A percentile compares a stretch with the other conserved stretches of the same genome.
Evolutionary conservation across 2,113 vertebrate species (phyloP).

Genomic region (Serilophus lunatus): DNA sequence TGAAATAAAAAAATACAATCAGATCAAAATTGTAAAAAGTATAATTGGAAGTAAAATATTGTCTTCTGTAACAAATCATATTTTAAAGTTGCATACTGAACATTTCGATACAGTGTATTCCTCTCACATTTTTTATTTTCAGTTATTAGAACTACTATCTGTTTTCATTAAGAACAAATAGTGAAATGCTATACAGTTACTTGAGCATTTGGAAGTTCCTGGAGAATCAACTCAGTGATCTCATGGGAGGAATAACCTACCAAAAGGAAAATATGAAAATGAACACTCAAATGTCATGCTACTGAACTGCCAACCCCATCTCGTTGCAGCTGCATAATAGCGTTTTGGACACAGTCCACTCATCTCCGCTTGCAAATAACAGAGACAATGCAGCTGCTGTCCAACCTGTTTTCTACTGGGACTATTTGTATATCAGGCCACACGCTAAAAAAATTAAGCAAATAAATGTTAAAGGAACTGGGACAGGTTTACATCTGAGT

Average conservation of each 20-base stretch:
- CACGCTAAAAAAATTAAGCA: neutral
- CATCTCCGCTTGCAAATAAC: neutral
- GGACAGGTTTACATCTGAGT: neutral
- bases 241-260: neutral
- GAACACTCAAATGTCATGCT: neutral
- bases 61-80: neutral
- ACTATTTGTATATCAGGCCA: neutral
- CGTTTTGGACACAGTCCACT: slow-evolving; percentile 26
- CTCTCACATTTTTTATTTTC: neutral
- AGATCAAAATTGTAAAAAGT: neutral
- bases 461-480: neutral
- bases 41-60: neutral
- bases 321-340: slow-evolving; percentile 27
- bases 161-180: neutral
- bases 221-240: neutral
- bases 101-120: neutral
- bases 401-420: slow-evolving; percentile 30
- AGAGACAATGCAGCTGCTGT: slow-evolving; percentile 31
- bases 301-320: neutral
- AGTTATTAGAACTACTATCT: neutral
- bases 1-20: neutral
- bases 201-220: neutral
- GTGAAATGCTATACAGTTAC: neutral
- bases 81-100: neutral
- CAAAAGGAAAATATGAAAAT: neutral